Evolutionary conservation across 2,888 invertebrate genomes (phyloP), one percentile per base, ranked within the genome.

Genomic region (Sinodicranocentrus sp.): DNA sequence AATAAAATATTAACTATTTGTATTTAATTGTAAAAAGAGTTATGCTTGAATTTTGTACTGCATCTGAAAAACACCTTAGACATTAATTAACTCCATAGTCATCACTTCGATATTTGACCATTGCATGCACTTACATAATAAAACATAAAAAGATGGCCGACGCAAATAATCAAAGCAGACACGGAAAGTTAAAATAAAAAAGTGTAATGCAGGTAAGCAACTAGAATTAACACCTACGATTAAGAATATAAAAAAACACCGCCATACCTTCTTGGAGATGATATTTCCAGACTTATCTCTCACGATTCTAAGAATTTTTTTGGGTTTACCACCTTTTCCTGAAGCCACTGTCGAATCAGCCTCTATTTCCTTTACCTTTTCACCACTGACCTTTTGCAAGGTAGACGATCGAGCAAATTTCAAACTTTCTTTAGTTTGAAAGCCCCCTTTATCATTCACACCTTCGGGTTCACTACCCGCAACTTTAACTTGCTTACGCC

Each of bases 401-500:
- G 26, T 13, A 13, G 5, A 8, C 6, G 39, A 39, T 39, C 5
- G 39, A 39, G 39, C 39, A 13, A 8, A 13, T 85, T 85, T 15
- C 19, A 19, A 19, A 82, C 75, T 48, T 65, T 76, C 63, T 84
- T 84, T 43, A 86, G 43, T 61, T 82, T 82, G 25, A 70, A 25
- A 25, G 39, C 39, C 13, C 8, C 21, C 43, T 84, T 84, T 23
- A 86, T 67, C 26, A 25, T 17, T 26, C 28, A 52, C 39, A 54
- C 61, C 70, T 0, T 67, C 79, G 15, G 21, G 43, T 10, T 75
- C 75, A 25, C 43, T 70, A n/a, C 75, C 79, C 15, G 59, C 21
- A 28, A 57, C 79, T 77, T 79, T 85, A 2, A 91, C 91, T 87
- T 90, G 90, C 87, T 91, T 91, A 61, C 92, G 89, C 21, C 91